A percentile compares a stretch with the other conserved stretches of the same genome.
phyloP scores from a whole-genome alignment of 1,140 invertebrate genomes.

The Bombus pascuorum region DNA sequence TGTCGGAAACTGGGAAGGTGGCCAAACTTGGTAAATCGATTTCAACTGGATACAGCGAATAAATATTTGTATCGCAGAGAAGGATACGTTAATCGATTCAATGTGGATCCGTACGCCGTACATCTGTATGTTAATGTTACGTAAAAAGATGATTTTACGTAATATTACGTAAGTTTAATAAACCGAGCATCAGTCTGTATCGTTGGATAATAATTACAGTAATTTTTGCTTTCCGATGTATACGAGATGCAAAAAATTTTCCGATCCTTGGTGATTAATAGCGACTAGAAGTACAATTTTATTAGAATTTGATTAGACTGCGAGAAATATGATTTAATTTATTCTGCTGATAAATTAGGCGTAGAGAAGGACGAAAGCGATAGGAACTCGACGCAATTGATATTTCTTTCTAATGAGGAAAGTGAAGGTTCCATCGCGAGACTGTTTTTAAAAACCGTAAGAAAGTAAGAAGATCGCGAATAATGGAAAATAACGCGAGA shows the following conservation, averaged over 20 bases:
- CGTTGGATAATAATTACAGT: background rate
- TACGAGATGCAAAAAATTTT: background rate
- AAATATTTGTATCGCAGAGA: slow-evolving; percentile 7
- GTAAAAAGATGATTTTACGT: background rate
- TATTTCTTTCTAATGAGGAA: too few relatives aligned
- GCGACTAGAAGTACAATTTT: background rate
- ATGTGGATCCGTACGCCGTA: background rate
- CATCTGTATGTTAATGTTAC: background rate
- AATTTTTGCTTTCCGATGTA: background rate
- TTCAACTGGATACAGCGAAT: background rate
- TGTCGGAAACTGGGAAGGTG: background rate
- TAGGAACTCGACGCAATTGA: too few relatives aligned
- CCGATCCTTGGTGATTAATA: background rate
- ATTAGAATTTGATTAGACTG: too few relatives aligned
- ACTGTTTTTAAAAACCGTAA: too few relatives aligned
- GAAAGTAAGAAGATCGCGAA: too few relatives aligned
- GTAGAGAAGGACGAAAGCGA: too few relatives aligned
- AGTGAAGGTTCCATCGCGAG: too few relatives aligned
- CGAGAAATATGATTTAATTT: background rate
- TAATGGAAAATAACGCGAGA: too few relatives aligned
- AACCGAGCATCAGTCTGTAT: background rate
- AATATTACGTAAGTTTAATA: background rate
- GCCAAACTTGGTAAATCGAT: slow-evolving; percentile 7
- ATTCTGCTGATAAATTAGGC: too few relatives aligned
- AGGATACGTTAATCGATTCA: slow-evolving; percentile 10